Percentiles rank a stretch among this genome's conserved stretches.
Conservation (phyloP, 2,113 vertebrate species). For the Rhinopithecus roxellana region DNA sequence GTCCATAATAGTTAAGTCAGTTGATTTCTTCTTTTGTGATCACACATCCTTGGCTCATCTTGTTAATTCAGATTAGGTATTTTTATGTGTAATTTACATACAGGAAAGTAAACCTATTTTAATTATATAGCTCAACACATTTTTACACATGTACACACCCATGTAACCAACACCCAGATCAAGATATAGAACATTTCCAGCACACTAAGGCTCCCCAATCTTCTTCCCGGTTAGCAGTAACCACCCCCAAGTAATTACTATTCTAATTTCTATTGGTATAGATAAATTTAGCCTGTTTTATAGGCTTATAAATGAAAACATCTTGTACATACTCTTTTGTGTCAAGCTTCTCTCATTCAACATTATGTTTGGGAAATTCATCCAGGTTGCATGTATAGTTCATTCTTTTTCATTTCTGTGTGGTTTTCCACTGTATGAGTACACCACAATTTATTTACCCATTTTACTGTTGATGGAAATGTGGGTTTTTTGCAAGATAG, state of each 20-base stretch:
- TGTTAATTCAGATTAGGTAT: not conserved
- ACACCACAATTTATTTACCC: not conserved
- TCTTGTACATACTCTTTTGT: not conserved
- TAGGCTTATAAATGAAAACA: not conserved
- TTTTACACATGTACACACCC: not conserved
- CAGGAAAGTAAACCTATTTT: not conserved
- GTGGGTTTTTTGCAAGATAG: not conserved
- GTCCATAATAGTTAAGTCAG: not conserved
- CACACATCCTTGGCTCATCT: not conserved
- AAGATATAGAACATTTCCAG: not conserved
- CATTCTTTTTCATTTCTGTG: not conserved
- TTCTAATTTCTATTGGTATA: not conserved
- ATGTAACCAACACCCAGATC: not conserved
- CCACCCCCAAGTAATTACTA: not conserved
- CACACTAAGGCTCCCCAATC: not conserved
- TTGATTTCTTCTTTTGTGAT: not conserved
- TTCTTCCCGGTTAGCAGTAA: not conserved
- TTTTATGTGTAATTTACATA: not conserved
- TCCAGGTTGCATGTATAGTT: not conserved
- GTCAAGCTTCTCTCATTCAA: not conserved
- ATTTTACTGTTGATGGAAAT: not conserved
- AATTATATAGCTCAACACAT: not conserved
- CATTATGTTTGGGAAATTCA: not conserved
- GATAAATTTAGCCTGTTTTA: not conserved
- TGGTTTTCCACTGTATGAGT: not conserved